A percentile compares a stretch with the other conserved stretches of the same genome.
These are phyloP conservation scores for Oreochromis mossambicus DNA, from an alignment of 2,797 vertebrate species.

Conservation along the genomic window DNA sequence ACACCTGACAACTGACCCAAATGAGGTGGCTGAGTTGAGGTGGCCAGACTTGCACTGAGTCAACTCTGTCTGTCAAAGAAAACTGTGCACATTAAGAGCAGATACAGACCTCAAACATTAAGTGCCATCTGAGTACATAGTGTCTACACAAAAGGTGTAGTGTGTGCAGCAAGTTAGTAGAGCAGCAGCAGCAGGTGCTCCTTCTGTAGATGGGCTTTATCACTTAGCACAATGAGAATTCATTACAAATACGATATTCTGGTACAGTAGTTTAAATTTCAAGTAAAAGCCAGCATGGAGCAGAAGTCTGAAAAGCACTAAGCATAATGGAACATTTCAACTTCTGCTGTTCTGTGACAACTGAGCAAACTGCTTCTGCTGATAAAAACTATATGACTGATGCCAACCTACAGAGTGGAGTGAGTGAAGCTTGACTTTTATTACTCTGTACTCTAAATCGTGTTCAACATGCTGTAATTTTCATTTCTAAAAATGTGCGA, in stretches of 20 bases:
- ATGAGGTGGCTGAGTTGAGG: background rate
- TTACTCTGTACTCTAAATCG: background rate
- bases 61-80: background rate
- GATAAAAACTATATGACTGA: background rate
- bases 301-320: background rate
- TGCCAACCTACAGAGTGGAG: background rate
- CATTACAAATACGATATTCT: background rate
- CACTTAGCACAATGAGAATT: background rate
- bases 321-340: background rate
- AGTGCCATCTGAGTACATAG: background rate
- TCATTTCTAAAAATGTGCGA: rapidly evolving
- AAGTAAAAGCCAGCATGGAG: background rate
- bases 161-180: background rate
- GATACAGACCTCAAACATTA: background rate
- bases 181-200: background rate
- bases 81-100: background rate
- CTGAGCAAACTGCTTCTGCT: background rate
- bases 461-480: background rate
- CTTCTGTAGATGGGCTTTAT: background rate
- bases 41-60: background rate
- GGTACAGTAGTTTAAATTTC: background rate
- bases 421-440: background rate
- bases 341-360: background rate
- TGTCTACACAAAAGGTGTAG: background rate
- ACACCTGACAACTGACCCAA: background rate